Evolutionary conservation across 1,140 invertebrate species (phyloP), one percentile per base, ranked within the genome.

Genomic region (Lepeophtheirus salmonis): DNA sequence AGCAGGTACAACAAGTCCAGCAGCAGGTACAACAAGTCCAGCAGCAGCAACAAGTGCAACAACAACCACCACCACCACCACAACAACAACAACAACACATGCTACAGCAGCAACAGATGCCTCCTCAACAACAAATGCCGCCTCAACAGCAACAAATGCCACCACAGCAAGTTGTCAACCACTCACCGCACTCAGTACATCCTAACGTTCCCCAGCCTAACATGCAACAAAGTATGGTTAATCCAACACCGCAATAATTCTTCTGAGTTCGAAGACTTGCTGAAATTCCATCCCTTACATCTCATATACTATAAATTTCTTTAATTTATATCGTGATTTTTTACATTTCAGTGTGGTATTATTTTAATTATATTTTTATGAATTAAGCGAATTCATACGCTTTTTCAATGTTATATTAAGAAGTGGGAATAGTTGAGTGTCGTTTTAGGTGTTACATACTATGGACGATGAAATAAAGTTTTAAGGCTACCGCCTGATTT

Each of bases 41-140:
- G 18, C n/a, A 4, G 56, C 62, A 51, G 17, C 58, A 16, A 21
- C 63, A 64, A 60, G 49, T n/a, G n/a, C 64, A 21, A 24, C 64
- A 22, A 61, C 60, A 18, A n/a, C 60, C 55, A 53, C 51, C 60
- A 25, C 18, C 30, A 18, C 17, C 61, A 3, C 61, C 63, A 13
- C 54, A 53, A 63, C 24, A 17, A n/a, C n/a, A n/a, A n/a, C n/a
- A 16, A 56, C 57, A 13, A 41, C 63, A 1, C 55, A 53, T 16
- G 26, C 63, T n/a, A 58, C 55, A 50, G 17, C 61, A 30, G 25
- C 48, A n/a, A 1, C 30, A 41, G 30, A 6, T 10, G 30, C 30
- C 6, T 6, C 30, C 30, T 10, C 6, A 6, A 41, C 30, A 6
- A 41, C 6, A 6, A 10, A 41, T 41, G 30, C 6, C 30, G n/a